Base-by-base conservation (phyloP, 2,888 invertebrate genomes). In the Frankliniella fusca region DNA sequence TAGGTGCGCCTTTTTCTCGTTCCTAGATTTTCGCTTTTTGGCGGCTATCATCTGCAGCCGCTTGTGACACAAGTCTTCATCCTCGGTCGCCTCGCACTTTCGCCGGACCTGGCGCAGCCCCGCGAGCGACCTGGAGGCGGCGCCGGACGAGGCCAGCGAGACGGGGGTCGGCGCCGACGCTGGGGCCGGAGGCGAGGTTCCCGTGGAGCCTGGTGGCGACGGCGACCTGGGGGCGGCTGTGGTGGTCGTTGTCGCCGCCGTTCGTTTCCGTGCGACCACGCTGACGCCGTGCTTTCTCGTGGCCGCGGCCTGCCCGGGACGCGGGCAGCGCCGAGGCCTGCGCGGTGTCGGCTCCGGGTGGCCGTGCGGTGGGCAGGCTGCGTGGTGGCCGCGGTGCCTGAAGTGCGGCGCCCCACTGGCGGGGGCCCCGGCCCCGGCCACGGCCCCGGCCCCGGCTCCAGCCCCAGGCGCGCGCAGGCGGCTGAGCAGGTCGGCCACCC, bases 341-440 rank as follows among this genome's bases (percentile, higher is more conserved):
- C 88, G 86, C 89, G 87, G 82, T 50, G 82, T 81, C 80, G 86
- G 89, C 88, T 85, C 89, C 88, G 86, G 89, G 87, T 48, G 80
- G 54, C 49, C 38, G 61, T 54, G 27, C 80, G 80, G 27, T 12
- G 50, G 80, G 49, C 70, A 38, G 80, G 27, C 80, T 50, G 27
- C 27, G 49, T 48, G 48, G 80, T 48, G 49, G 83, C 81, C 70
- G 79, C 83, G 81, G 49, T 81, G 81, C 23, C 70, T n/a, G 76
- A 49, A 49, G 80, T 80, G 81, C 48, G 54, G 48, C 49, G 49
- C 80, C 48, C 80, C 38, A 48, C 80, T 50, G 82, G 76, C 76
- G 15, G 81, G 48, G 88, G 88, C 86, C 81, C 87, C 87, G 54
- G 81, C 83, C 38, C 83, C 81, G 76, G 80, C 83, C 65, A 70